These are phyloP conservation scores for Stegana nigrithorax DNA, from an alignment of 2,888 invertebrate genomes.

Conservation along the genomic window DNA sequence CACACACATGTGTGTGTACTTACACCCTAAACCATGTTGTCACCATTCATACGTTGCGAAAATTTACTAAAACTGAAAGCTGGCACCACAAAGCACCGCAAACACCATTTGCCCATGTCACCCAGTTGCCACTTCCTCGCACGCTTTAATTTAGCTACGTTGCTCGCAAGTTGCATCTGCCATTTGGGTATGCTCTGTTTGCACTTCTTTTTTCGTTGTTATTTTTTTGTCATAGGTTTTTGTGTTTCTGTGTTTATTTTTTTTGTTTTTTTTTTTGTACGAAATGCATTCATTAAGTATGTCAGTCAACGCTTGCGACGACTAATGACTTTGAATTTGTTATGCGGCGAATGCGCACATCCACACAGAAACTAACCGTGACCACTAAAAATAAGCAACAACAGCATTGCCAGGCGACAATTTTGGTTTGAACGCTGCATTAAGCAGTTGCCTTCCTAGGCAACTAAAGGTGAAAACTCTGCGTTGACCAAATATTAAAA, in stretches of 20 bases:
- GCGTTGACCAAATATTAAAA: no score
- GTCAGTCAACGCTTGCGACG: neutral
- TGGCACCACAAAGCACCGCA: neutral
- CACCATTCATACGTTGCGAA: neutral
- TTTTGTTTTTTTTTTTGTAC: neutral
- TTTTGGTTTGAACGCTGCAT: no score
- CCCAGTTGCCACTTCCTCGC: no score
- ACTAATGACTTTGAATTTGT: conserved; percentile 7
- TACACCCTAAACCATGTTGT: no score
- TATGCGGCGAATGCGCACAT: neutral
- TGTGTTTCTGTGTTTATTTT: neutral
- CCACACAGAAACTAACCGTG: no score
- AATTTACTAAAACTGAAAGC: neutral
- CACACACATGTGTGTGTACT: no score
- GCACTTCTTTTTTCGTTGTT: neutral
- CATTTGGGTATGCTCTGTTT: neutral
- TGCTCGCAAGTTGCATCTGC: neutral
- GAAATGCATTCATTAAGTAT: neutral
- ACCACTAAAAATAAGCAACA: no score
- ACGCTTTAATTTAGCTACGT: neutral
- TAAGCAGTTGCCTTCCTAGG: no score
- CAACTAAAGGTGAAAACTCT: no score
- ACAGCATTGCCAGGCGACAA: no score
- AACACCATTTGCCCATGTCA: no score
- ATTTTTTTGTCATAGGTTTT: neutral